Conservation (phyloP, 2,888 invertebrate genomes). For the Drosophila limbata region DNA sequence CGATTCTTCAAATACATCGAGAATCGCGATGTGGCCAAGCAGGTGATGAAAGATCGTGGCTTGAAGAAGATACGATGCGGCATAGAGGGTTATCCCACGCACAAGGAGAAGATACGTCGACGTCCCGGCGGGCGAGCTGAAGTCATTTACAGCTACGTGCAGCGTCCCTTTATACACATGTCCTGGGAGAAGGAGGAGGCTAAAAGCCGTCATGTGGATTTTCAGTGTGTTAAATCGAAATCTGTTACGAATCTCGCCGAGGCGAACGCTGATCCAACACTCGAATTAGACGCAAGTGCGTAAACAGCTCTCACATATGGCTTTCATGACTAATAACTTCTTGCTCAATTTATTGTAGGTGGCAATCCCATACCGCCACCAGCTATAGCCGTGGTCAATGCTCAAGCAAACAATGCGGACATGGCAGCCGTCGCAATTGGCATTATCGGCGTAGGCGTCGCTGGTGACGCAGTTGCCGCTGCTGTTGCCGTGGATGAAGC, state of each 20-base stretch:
- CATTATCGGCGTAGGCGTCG: constrained; percentile 64
- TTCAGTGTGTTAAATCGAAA: constrained; percentile 99
- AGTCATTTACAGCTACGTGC: constrained; percentile 98
- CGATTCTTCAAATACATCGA: constrained; percentile 99
- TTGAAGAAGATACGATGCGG: constrained; percentile 99
- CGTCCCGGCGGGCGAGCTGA: constrained; percentile 97
- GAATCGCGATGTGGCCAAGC: constrained; percentile 99
- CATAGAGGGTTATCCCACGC: constrained; percentile 99
- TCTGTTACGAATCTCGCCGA: constrained; percentile 98
- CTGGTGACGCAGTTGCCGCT: constrained; percentile 57
- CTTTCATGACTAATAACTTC: neutral
- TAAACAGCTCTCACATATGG: neutral
- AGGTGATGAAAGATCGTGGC: constrained; percentile 99
- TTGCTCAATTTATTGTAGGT: constrained; percentile 57
- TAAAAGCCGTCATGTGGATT: constrained; percentile 99
- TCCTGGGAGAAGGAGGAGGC: constrained; percentile 99
- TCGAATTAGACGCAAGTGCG: constrained; percentile 85
- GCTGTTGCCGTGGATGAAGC: constrained; percentile 81
- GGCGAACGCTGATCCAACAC: constrained; percentile 95
- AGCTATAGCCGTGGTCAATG: constrained; percentile 70
- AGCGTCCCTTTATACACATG: constrained; percentile 97
- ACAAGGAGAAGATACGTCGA: constrained; percentile 99
- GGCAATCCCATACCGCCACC: constrained; percentile 84
- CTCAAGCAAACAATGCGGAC: constrained; percentile 66
- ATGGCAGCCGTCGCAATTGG: constrained; percentile 58